These are phyloP conservation scores for Pyxicephalus adspersus DNA, from an alignment of 2,113 vertebrate species.

Conservation along the genomic window DNA sequence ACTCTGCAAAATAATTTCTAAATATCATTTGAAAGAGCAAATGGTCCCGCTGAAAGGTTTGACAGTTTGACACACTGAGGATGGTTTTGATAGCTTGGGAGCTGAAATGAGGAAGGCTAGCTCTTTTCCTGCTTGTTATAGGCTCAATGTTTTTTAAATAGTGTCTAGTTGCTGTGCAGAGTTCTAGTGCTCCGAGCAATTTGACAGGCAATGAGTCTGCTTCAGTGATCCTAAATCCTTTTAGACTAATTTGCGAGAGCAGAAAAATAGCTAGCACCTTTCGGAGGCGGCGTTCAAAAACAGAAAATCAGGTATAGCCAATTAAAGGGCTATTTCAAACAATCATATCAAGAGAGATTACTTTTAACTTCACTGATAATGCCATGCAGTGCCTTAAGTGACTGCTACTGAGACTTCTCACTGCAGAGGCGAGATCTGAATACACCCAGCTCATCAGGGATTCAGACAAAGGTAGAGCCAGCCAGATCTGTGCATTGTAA, in stretches of 20 bases:
- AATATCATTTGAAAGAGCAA: slow-evolving; percentile 83
- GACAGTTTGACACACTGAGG: slow-evolving; percentile 79
- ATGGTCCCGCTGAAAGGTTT: slow-evolving; percentile 76
- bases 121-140: slow-evolving; percentile 67
- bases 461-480: slow-evolving; percentile 61
- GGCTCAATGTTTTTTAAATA: slow-evolving; percentile 61
- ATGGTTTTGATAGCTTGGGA: slow-evolving; percentile 72
- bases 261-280: slow-evolving; percentile 86
- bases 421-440: slow-evolving; percentile 60
- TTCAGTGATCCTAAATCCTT: slow-evolving; percentile 79
- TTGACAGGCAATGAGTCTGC: slow-evolving; percentile 75
- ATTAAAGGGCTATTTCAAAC: slow-evolving; percentile 73
- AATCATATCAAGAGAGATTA: slow-evolving; percentile 83
- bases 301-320: slow-evolving; percentile 77
- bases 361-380: slow-evolving; percentile 76
- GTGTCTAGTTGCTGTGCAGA: slow-evolving; percentile 69
- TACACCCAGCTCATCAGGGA: slow-evolving; percentile 61
- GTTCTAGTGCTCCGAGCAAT: slow-evolving; percentile 66
- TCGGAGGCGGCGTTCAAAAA: slow-evolving; percentile 59
- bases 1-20: slow-evolving; percentile 78
- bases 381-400: slow-evolving; percentile 73
- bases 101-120: slow-evolving; percentile 59
- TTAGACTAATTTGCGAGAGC: slow-evolving; percentile 83
- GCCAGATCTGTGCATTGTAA: slow-evolving; percentile 70
- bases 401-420: slow-evolving; percentile 57